Evolutionary conservation across 2,888 invertebrate genomes (phyloP), one percentile per base, ranked within the genome.

Genomic region (Phaonia tiefii): DNA sequence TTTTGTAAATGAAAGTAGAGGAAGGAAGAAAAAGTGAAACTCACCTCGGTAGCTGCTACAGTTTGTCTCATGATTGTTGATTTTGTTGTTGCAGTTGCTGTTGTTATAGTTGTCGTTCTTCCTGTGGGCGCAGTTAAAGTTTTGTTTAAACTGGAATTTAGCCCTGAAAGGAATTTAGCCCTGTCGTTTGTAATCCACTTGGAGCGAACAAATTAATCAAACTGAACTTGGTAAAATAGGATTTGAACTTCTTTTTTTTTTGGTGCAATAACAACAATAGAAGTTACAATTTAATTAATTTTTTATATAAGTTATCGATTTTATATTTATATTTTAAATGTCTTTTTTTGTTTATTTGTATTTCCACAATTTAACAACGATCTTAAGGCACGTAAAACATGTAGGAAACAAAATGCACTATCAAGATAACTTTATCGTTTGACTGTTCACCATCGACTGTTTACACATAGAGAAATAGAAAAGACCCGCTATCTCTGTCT

Each of bases 41-140:
- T 83, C 71, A 84, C 84, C 84, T 84, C 84, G 44, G 69, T 76
- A 39, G 69, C 76, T 67, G 69, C 76, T 67, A 73, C 69, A 82
- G 79, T 75, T 80, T 78, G 73, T 79, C 75, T 77, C 76, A 80
- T 83, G 42, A 56, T 42, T 56, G 51, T 74, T 73, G 66, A 69
- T 73, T 63, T 60, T 58, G 67, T 70, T 75, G 75, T n/a, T n/a
- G n/a, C n/a, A n/a, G n/a, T n/a, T n/a, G n/a, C n/a, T n/a, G n/a
- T n/a, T n/a, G n/a, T n/a, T n/a, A n/a, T 39, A 31, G 58, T 26
- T 31, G 58, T 58, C 75, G 63, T 39, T 75, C 49, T n/a, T 31
- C 4, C 65, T 77, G 26, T 15, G 44, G 26, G 22, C 58, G 42
- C 22, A 56, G 49, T 74, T 67, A 25, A 37, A 70, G 44, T 70